phyloP scores from a whole-genome alignment of 2,797 vertebrate genomes.

The Malacoraja senta region DNA sequence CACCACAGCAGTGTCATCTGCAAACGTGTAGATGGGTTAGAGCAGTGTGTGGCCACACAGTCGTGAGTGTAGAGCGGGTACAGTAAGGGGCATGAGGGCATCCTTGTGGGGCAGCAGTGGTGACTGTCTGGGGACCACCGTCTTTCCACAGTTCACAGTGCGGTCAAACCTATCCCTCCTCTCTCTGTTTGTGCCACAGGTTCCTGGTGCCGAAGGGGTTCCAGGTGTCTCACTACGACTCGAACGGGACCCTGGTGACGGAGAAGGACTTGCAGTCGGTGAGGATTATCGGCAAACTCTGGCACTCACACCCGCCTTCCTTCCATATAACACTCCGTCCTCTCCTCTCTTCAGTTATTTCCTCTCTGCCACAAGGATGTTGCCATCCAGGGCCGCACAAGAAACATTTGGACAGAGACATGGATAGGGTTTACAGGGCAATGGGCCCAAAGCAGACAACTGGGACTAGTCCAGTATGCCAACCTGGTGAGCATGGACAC shows the following conservation, averaged over 20 bases:
- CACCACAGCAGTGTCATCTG: too few relatives aligned
- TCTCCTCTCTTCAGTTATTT: neutral
- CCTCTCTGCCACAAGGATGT: neutral
- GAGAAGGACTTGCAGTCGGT: neutral
- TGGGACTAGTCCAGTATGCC: too few relatives aligned
- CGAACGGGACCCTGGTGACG: neutral
- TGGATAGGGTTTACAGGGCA: neutral
- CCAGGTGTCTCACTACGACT: neutral
- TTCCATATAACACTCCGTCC: neutral
- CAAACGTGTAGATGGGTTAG: too few relatives aligned
- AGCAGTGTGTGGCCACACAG: too few relatives aligned
- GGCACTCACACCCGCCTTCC: neutral
- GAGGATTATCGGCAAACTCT: neutral
- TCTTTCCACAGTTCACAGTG: too few relatives aligned
- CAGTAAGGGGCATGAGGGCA: too few relatives aligned
- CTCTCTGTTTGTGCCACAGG: neutral
- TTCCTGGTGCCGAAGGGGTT: neutral
- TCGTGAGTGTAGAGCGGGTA: too few relatives aligned
- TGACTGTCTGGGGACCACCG: too few relatives aligned
- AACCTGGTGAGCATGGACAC: too few relatives aligned
- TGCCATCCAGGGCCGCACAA: too few relatives aligned
- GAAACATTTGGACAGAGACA: neutral
- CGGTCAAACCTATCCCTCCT: neutral
- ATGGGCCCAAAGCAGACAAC: too few relatives aligned
- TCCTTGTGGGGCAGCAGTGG: too few relatives aligned